Evolutionary conservation across 2,113 vertebrate genomes (phyloP).

Genomic region (Notiomystis cincta): DNA sequence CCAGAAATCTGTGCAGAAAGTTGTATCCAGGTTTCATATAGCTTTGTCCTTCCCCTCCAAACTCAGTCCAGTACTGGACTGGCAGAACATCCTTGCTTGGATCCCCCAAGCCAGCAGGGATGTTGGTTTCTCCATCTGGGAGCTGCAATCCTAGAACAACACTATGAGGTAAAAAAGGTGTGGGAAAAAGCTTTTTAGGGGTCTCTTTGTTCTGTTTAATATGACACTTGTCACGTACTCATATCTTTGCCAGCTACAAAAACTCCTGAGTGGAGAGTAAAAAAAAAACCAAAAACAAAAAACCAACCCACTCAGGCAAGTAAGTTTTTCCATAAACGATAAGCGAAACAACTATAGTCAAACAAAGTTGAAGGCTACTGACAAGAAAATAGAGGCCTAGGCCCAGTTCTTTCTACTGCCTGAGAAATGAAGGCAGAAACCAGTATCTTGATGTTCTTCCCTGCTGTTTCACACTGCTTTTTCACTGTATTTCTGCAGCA

Average conservation of each 20-base stretch:
- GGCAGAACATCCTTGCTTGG: not conserved
- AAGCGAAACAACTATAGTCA: not conserved
- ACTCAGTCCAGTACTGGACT: not conserved
- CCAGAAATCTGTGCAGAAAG: not conserved
- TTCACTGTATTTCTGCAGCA: not conserved
- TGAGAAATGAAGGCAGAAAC: not conserved
- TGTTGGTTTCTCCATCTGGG: not conserved
- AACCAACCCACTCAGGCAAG: not conserved
- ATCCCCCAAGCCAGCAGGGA: too few species aligned
- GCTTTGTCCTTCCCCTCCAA: not conserved
- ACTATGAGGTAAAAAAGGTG: not conserved
- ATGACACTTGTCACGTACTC: accelerated
- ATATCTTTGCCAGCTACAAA: not conserved
- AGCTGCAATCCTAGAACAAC: not conserved
- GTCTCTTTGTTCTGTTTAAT: not conserved
- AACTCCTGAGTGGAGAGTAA: not conserved
- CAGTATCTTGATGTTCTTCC: not conserved
- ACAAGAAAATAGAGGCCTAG: not conserved
- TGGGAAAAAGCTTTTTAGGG: not conserved
- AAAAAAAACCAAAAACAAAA: not conserved
- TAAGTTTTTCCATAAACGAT: not conserved
- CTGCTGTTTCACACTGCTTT: not conserved
- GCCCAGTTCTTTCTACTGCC: not conserved
- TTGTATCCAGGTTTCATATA: accelerated
- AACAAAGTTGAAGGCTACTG: not conserved